These are phyloP conservation scores for Pantelozetes paolii DNA, from an alignment of 2,888 invertebrate genomes.

Conservation along the genomic window DNA sequence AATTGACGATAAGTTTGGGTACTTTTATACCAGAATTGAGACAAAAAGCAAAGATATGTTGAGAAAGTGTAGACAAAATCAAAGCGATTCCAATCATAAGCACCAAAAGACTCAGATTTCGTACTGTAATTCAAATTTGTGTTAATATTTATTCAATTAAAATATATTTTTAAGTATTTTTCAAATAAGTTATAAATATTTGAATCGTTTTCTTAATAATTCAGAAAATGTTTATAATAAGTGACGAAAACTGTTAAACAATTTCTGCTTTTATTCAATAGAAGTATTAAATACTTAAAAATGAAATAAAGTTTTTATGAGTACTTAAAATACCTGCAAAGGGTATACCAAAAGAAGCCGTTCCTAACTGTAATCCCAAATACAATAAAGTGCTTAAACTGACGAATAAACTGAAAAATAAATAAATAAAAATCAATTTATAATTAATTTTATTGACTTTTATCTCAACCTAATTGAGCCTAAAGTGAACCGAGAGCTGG, in stretches of 20 bases:
- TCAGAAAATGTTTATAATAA: not conserved
- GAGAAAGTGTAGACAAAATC: slow-evolving; percentile 20
- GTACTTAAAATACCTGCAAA: not conserved
- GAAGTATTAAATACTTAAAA: not conserved
- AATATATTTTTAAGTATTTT: too few relatives aligned
- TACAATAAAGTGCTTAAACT: slow-evolving; percentile 8
- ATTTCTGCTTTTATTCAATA: not conserved
- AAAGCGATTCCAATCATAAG: slow-evolving; percentile 22
- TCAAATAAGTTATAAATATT: too few relatives aligned
- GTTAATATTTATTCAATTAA: too few relatives aligned
- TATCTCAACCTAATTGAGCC: slow-evolving; percentile 11
- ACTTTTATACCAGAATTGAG: slow-evolving; percentile 15
- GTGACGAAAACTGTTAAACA: too few relatives aligned
- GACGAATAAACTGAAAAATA: slow-evolving; percentile 7
- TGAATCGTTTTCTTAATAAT: too few relatives aligned
- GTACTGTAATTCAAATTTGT: not conserved
- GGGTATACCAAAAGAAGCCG: slow-evolving; percentile 14
- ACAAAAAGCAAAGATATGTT: slow-evolving; percentile 6
- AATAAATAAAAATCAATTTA: not conserved
- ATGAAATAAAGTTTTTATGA: not conserved
- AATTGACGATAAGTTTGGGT: slow-evolving; percentile 2
- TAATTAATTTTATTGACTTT: not conserved
- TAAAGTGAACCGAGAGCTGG: not conserved
- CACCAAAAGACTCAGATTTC: slow-evolving; percentile 26
- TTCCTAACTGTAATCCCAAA: slow-evolving; percentile 28